A percentile compares a stretch with the other conserved stretches of the same genome.
Conservation (phyloP, 2,888 invertebrate genomes). For the Agrotis ipsilon region DNA sequence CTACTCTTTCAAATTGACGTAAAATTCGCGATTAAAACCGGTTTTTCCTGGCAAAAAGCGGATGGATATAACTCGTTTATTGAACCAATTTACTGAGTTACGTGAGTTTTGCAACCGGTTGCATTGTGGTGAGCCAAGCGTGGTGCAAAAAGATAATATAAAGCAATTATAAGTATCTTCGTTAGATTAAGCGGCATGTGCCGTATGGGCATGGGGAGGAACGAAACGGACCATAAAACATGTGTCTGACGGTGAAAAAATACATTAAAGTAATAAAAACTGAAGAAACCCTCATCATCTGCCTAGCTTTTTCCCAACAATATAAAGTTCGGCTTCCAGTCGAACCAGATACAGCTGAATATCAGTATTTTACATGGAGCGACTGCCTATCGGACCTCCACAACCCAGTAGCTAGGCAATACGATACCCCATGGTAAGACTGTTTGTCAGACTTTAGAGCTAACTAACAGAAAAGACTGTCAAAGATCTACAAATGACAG, state of each 20-base stretch:
- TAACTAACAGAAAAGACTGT: too few species aligned
- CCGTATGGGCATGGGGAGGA: constrained; percentile 36
- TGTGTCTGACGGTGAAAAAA: neutral
- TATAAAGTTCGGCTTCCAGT: too few species aligned
- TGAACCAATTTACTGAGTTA: constrained; percentile 61
- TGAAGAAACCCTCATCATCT: too few species aligned
- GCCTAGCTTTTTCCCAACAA: too few species aligned
- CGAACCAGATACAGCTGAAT: too few species aligned
- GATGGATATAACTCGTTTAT: constrained; percentile 47
- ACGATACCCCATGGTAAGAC: too few species aligned
- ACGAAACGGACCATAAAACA: constrained; percentile 27
- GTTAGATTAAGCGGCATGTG: constrained; percentile 23
- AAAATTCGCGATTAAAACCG: constrained; percentile 53
- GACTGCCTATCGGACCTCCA: too few species aligned
- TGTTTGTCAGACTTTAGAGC: too few species aligned
- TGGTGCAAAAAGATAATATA: constrained; percentile 51
- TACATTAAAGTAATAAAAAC: too few species aligned
- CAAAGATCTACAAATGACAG: too few species aligned
- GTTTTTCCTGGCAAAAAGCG: constrained; percentile 51
- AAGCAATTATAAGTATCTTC: constrained; percentile 47
- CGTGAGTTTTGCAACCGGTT: constrained; percentile 65
- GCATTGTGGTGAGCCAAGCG: constrained; percentile 54
- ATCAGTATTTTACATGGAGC: too few species aligned
- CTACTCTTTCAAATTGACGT: constrained; percentile 38
- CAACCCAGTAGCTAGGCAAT: too few species aligned